Percentiles rank a stretch among this genome's conserved stretches.
Conservation (phyloP, 1,140 invertebrate genomes). For the Trichonephila inaurata region DNA sequence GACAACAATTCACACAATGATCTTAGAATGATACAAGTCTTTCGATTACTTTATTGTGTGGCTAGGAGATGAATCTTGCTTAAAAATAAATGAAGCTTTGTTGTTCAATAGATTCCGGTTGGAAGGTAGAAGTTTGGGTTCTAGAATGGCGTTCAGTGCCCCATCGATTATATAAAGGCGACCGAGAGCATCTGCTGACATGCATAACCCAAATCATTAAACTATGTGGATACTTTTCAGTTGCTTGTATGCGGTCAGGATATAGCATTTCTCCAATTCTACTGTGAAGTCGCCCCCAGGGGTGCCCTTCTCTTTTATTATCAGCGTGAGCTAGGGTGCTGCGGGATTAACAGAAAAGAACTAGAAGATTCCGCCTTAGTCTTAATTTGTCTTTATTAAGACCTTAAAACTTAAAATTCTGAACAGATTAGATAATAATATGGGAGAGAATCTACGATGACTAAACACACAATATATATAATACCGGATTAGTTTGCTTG, state of each 20-base stretch:
- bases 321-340: too few species aligned
- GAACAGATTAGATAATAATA: too few species aligned
- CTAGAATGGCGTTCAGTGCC: not conserved
- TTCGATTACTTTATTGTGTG: not conserved
- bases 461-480: too few species aligned
- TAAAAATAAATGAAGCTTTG: not conserved
- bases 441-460: too few species aligned
- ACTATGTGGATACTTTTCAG: not conserved
- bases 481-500: too few species aligned
- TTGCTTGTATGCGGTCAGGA: conserved; percentile 17
- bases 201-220: not conserved
- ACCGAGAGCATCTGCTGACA: not conserved
- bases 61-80: not conserved
- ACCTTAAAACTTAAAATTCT: too few species aligned
- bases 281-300: too few species aligned
- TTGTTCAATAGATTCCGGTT: not conserved
- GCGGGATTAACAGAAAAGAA: too few species aligned
- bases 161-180: not conserved
- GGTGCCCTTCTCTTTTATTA: too few species aligned
- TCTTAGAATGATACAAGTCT: too few species aligned
- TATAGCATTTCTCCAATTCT: conserved; percentile 10
- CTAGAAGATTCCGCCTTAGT: too few species aligned
- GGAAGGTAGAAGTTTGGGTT: not conserved
- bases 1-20: not conserved
- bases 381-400: too few species aligned